A percentile compares a stretch with the other conserved stretches of the same genome.
phyloP scores from a whole-genome alignment of 2,113 vertebrate genomes.

The Dasypus novemcinctus region DNA sequence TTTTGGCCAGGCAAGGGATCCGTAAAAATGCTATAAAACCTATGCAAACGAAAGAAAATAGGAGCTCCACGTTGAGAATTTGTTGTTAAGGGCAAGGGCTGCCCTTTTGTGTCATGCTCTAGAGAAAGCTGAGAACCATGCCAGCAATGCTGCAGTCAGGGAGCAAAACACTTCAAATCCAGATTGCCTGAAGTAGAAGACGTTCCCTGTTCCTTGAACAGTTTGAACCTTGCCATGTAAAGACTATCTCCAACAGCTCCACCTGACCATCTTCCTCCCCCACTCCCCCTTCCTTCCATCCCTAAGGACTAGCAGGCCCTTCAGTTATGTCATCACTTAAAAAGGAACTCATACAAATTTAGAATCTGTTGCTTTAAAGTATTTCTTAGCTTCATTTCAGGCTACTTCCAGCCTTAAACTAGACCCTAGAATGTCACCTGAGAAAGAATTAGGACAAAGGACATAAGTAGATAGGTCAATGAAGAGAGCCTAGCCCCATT shows the following conservation, averaged over 20 bases:
- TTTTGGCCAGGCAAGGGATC: conserved; percentile 89
- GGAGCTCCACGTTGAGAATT: not conserved
- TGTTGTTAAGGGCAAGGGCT: not conserved
- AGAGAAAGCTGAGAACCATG: not conserved
- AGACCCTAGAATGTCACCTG: not conserved
- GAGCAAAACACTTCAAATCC: not conserved
- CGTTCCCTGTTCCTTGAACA: not conserved
- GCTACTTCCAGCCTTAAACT: not conserved
- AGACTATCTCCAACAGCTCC: not conserved
- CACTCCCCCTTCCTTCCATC: accelerated
- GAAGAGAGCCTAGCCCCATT: not conserved
- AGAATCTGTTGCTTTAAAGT: not conserved
- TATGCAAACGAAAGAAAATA: conserved; percentile 78
- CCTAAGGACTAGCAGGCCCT: not conserved
- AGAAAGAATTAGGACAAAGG: not conserved
- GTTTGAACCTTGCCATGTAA: not conserved
- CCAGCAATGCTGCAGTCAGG: not conserved
- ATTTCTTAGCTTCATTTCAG: not conserved
- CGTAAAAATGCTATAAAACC: conserved; percentile 91
- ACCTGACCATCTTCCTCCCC: not conserved
- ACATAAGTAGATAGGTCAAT: not conserved
- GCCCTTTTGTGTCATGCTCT: accelerated
- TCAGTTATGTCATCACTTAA: not conserved
- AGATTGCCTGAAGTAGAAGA: not conserved
- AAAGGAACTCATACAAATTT: not conserved